Evolutionary conservation across 2,113 vertebrate species (phyloP).

Genomic region (Otus sunia): DNA sequence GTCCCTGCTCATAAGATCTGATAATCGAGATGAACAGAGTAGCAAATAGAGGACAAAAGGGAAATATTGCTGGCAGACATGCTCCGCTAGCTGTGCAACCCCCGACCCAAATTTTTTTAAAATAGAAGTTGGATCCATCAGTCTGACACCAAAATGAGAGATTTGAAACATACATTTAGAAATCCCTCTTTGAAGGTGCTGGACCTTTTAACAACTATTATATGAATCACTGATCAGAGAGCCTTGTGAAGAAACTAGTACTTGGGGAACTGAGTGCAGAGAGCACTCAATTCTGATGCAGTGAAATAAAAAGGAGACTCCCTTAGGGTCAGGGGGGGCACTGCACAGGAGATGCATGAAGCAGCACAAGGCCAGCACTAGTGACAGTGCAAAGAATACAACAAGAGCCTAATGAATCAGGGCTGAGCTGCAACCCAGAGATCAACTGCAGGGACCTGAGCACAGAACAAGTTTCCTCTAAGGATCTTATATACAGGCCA

Average conservation of each 20-base stretch:
- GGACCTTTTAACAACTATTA: neutral
- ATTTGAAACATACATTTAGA: neutral
- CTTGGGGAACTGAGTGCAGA: neutral
- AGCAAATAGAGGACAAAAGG: constrained; percentile 20
- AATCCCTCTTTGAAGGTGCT: neutral
- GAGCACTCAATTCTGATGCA: neutral
- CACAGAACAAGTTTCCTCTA: neutral
- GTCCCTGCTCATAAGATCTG: constrained; percentile 41
- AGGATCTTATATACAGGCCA: neutral
- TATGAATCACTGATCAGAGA: neutral
- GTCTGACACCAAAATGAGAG: neutral
- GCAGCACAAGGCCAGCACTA: neutral
- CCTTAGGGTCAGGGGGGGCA: neutral
- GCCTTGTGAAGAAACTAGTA: neutral
- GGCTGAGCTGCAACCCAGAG: neutral
- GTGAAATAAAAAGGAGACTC: neutral
- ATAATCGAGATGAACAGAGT: constrained; percentile 4
- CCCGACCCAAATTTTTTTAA: neutral
- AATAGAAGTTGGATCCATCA: neutral
- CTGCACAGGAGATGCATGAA: neutral
- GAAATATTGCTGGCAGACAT: neutral
- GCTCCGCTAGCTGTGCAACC: neutral
- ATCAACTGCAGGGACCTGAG: neutral
- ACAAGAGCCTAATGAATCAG: neutral
- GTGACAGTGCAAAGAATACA: constrained; percentile 1